These are phyloP conservation scores for Myocastor coypus DNA, from an alignment of 2,113 vertebrate species.

Conservation along the genomic window DNA sequence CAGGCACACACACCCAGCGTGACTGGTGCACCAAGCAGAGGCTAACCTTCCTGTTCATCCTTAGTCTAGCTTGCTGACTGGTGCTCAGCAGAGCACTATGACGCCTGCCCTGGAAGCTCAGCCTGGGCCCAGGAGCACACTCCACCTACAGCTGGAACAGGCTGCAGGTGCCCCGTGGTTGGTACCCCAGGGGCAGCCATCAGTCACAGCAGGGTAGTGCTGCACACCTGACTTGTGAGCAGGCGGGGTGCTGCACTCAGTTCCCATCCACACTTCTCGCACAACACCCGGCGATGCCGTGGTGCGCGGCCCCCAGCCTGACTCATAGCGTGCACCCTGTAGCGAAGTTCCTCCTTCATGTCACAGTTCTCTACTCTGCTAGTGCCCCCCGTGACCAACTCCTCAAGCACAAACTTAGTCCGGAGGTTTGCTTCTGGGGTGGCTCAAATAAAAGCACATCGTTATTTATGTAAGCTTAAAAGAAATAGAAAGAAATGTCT, in stretches of 20 bases:
- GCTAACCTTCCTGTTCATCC: background rate
- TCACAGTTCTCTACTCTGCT: background rate
- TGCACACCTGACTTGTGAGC: background rate
- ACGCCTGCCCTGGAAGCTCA: background rate
- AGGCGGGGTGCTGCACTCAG: background rate
- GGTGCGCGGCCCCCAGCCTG: background rate
- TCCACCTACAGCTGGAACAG: background rate
- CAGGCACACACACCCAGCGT: background rate
- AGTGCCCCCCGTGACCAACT: background rate
- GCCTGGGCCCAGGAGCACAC: background rate
- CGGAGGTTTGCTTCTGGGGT: constrained; percentile 1
- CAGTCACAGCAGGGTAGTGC: background rate
- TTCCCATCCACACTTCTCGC: background rate
- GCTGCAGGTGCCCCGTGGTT: background rate
- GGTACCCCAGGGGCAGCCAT: background rate
- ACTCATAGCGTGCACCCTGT: background rate
- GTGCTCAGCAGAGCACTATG: background rate
- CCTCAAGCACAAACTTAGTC: background rate
- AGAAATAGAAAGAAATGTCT: background rate
- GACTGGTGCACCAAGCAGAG: background rate
- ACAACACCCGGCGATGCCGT: background rate
- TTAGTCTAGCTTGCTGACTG: background rate
- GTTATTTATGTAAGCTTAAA: background rate
- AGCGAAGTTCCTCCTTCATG: background rate
- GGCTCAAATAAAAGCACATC: background rate